These are phyloP conservation scores for Tortrix viridana DNA, from an alignment of 2,888 invertebrate species.

Conservation along the genomic window DNA sequence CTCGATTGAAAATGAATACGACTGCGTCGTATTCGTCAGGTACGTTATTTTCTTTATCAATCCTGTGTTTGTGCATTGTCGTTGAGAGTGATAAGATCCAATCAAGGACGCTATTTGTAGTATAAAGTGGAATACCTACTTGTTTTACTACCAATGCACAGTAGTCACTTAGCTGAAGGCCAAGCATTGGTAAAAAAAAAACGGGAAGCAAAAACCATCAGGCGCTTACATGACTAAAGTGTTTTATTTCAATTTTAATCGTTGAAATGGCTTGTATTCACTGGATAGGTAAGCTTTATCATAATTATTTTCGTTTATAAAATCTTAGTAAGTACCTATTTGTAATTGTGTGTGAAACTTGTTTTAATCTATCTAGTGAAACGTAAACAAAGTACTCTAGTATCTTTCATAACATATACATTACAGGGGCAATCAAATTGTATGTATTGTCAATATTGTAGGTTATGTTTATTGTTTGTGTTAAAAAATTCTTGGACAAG, in stretches of 20 bases:
- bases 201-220: conserved; percentile 16
- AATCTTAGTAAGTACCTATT: too few relatives aligned
- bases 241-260: conserved; percentile 12
- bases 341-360: too few relatives aligned
- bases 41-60: conserved; percentile 40
- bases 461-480: too few relatives aligned
- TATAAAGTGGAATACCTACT: conserved; percentile 10
- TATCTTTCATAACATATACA: too few relatives aligned
- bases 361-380: too few relatives aligned
- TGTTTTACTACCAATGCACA: conserved; percentile 33
- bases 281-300: conserved; percentile 16
- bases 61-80: conserved; percentile 1
- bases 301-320: not conserved
- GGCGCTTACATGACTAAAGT: conserved; percentile 18
- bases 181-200: conserved; percentile 34
- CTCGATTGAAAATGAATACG: conserved; percentile 45
- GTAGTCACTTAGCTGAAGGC: conserved; percentile 32
- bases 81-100: not conserved
- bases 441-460: too few relatives aligned
- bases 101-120: conserved; percentile 6
- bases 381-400: too few relatives aligned
- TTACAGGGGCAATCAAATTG: too few relatives aligned
- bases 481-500: too few relatives aligned
- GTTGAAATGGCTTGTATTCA: not conserved
- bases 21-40: conserved; percentile 54